These are phyloP conservation scores for Monodelphis domestica DNA, from an alignment of 2,797 vertebrate genomes.

Conservation along the genomic window DNA sequence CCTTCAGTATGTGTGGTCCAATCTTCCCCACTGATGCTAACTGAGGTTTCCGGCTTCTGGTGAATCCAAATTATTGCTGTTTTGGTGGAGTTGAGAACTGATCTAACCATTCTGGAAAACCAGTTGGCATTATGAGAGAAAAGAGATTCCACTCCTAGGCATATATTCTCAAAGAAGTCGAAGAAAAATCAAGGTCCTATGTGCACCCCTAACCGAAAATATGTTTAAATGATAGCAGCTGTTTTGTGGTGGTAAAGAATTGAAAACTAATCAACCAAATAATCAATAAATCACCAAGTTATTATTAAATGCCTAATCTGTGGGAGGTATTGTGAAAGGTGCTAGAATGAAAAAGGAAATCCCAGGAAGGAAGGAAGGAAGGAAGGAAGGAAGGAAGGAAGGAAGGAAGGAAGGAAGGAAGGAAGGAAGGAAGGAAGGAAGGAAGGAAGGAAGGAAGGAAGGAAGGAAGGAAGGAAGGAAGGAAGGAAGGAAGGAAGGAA, in stretches of 20 bases:
- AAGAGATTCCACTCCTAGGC: not conserved
- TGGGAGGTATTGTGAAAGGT: too few species aligned
- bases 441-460: too few species aligned
- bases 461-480: too few species aligned
- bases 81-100: not conserved
- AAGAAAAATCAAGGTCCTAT: not conserved
- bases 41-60: not conserved
- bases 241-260: not conserved
- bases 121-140: not conserved
- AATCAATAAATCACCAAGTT: not conserved
- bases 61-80: not conserved
- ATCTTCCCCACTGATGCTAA: conserved; percentile 27
- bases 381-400: too few species aligned
- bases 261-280: not conserved
- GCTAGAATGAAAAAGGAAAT: too few species aligned
- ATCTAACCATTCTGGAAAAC: not conserved
- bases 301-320: too few species aligned
- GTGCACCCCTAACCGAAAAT: not conserved
- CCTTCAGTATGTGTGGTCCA: not conserved
- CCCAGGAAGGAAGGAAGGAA: too few species aligned
- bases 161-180: not conserved
- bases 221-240: not conserved
- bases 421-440: too few species aligned
- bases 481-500: too few species aligned
- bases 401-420: too few species aligned